Conservation (phyloP, 2,888 invertebrate species). For the Steromphala cineraria region DNA sequence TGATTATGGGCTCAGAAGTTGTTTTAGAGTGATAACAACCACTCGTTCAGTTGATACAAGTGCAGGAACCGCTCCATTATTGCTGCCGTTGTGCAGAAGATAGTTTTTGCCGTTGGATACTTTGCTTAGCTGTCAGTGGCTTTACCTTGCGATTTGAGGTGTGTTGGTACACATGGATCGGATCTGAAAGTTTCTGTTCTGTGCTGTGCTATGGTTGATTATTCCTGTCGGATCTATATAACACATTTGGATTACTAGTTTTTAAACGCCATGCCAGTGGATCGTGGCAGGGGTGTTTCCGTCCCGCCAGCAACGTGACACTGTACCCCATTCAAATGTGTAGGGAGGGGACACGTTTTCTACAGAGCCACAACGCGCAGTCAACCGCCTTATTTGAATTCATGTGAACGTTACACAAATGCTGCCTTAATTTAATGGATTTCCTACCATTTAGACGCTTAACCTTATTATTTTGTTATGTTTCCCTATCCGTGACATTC, state of each 20-base stretch:
- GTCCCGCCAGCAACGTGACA: not conserved
- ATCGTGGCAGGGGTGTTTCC: not conserved
- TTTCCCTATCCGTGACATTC: no score
- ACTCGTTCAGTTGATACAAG: not conserved
- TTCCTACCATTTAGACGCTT: not conserved
- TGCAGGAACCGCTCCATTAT: not conserved
- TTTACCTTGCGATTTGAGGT: constrained; percentile 2
- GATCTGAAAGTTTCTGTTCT: not conserved
- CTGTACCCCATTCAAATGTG: not conserved
- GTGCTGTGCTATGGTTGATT: not conserved
- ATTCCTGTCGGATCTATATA: not conserved
- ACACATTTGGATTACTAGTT: not conserved
- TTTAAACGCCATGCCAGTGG: not conserved
- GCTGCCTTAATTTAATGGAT: not conserved
- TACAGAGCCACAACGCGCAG: not conserved
- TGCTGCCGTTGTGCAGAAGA: not conserved
- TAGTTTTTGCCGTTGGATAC: constrained; percentile 5
- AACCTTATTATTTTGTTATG: no score
- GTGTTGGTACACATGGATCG: not conserved
- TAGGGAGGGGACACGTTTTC: not conserved
- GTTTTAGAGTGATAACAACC: not conserved
- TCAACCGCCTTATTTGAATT: not conserved
- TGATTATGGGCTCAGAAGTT: constrained; percentile 1
- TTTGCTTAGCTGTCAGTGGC: not conserved
- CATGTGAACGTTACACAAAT: not conserved